These are phyloP conservation scores for Proisotoma minuta DNA, from an alignment of 2,888 invertebrate genomes.

Conservation along the genomic window DNA sequence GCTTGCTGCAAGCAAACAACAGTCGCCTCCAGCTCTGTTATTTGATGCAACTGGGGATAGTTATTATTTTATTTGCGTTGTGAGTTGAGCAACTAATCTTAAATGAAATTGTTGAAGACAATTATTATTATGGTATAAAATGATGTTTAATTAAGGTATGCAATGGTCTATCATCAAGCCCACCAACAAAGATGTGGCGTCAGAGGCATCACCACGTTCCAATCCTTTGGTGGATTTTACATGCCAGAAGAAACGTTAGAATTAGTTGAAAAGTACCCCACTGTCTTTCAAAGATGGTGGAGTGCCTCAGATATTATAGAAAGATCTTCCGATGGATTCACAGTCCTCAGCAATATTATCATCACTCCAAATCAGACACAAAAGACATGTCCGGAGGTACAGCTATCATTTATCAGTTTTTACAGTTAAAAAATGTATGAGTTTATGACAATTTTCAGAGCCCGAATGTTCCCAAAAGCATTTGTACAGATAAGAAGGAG, in stretches of 20 bases:
- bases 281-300: slow-evolving; percentile 33
- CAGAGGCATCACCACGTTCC: slow-evolving; percentile 37
- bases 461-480: slow-evolving; percentile 37
- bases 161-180: slow-evolving; percentile 40
- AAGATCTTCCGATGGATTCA: slow-evolving; percentile 37
- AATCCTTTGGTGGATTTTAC: slow-evolving; percentile 40
- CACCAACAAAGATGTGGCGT: slow-evolving; percentile 38
- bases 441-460: slow-evolving; percentile 23
- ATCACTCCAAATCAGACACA: slow-evolving; percentile 38
- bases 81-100: slow-evolving; percentile 19
- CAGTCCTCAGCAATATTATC: slow-evolving; percentile 34
- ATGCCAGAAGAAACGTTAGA: slow-evolving; percentile 31
- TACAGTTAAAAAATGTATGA: neutral
- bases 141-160: slow-evolving; percentile 32
- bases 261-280: slow-evolving; percentile 30
- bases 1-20: slow-evolving; percentile 37
- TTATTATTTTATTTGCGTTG: slow-evolving; percentile 36
- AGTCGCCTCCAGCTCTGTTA: slow-evolving; percentile 34
- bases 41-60: slow-evolving; percentile 30
- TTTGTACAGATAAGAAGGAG: slow-evolving; percentile 24
- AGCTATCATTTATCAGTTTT: too few species aligned
- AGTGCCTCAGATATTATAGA: slow-evolving; percentile 39
- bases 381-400: slow-evolving; percentile 35
- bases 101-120: neutral
- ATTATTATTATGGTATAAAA: neutral